Conservation (phyloP, 2,797 vertebrate species). For the Sebastes trivittatus region DNA sequence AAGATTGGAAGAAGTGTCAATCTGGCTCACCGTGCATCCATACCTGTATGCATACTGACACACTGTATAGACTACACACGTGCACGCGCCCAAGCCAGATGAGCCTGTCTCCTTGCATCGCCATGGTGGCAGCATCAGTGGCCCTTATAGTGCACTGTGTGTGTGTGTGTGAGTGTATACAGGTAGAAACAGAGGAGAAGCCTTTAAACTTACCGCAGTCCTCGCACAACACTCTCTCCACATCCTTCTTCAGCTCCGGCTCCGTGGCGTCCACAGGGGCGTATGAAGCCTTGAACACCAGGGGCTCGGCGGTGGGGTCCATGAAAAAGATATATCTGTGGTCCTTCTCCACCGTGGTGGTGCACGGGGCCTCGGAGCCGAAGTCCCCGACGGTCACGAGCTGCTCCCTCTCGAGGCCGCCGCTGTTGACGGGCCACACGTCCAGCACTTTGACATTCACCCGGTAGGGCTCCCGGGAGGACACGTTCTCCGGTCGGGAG, state of each 20-base stretch:
- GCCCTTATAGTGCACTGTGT: constrained; percentile 53
- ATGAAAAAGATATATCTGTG: constrained; percentile 97
- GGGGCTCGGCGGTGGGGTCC: constrained; percentile 92
- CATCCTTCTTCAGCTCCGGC: constrained; percentile 94
- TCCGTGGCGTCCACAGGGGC: constrained; percentile 91
- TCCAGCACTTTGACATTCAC: constrained; percentile 94
- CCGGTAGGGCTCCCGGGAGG: constrained; percentile 85
- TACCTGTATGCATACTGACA: constrained; percentile 26
- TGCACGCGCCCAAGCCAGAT: constrained; percentile 51
- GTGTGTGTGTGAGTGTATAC: constrained; percentile 33
- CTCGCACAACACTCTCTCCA: constrained; percentile 92
- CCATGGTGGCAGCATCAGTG: constrained; percentile 60
- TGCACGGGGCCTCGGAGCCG: constrained; percentile 88
- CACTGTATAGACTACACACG: constrained; percentile 39
- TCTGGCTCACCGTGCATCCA: constrained; percentile 26
- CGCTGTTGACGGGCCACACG: constrained; percentile 94
- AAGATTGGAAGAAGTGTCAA: constrained; percentile 42
- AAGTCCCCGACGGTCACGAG: constrained; percentile 93
- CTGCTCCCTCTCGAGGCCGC: constrained; percentile 93
- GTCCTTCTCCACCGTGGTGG: constrained; percentile 92
- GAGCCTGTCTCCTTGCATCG: constrained; percentile 69
- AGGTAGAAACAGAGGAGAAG: constrained; percentile 42
- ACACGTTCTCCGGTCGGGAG: constrained; percentile 78
- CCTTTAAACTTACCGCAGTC: constrained; percentile 93
- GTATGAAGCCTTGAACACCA: constrained; percentile 92